A percentile compares a stretch with the other conserved stretches of the same genome.
These are phyloP conservation scores for Leptocoma aspasia DNA, from an alignment of 2,113 vertebrate species.

Conservation along the genomic window DNA sequence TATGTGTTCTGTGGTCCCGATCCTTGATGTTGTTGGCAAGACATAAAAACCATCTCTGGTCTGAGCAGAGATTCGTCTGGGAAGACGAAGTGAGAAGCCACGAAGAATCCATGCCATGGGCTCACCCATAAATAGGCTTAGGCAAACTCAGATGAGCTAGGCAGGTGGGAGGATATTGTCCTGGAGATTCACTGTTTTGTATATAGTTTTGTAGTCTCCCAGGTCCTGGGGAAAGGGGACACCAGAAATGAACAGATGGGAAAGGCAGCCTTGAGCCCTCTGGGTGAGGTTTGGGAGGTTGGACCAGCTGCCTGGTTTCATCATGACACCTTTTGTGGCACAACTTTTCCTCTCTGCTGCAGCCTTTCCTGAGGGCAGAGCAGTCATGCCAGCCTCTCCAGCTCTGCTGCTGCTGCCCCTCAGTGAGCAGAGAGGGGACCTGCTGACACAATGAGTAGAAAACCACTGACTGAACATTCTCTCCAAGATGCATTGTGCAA, in stretches of 20 bases:
- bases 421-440: background rate
- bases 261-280: background rate
- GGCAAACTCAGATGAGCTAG: background rate
- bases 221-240: background rate
- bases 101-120: background rate
- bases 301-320: background rate
- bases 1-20: background rate
- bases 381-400: background rate
- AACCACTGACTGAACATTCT: background rate
- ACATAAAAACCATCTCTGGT: background rate
- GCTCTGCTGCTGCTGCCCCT: background rate
- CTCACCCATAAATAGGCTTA: background rate
- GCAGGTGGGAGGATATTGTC: background rate
- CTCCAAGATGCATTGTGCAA: background rate
- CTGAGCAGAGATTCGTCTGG: background rate
- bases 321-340: background rate
- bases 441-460: background rate
- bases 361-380: background rate
- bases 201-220: background rate
- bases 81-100: background rate
- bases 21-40: background rate
- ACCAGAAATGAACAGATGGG: background rate
- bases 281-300: background rate
- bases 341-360: background rate
- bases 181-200: background rate